Evolutionary conservation across 2,113 vertebrate species (phyloP).

Genomic region (Gnathonemus echidnorhynchus): DNA sequence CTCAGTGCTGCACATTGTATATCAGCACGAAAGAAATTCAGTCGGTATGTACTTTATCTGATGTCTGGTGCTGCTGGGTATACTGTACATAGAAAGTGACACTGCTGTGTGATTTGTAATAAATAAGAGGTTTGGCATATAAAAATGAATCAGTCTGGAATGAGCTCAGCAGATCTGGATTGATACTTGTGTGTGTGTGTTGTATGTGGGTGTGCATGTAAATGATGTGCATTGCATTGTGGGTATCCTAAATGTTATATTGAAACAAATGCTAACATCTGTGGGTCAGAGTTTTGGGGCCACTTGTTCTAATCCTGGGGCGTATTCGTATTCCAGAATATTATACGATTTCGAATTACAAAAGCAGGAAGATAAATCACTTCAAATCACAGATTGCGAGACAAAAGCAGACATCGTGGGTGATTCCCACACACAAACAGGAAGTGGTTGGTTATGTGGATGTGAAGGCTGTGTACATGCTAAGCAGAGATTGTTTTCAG

Average conservation of each 20-base stretch:
- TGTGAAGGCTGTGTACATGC: not conserved
- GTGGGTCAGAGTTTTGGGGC: not conserved
- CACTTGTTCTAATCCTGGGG: not conserved
- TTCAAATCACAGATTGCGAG: slow-evolving; percentile 43
- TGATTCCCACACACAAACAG: not conserved
- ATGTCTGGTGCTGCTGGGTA: not conserved
- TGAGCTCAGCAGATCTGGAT: not conserved
- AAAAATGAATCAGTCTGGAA: not conserved
- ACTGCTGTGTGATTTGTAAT: not conserved
- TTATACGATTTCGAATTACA: slow-evolving; percentile 2
- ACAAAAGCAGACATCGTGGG: slow-evolving; percentile 37
- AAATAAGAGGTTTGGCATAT: not conserved
- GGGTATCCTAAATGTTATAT: not conserved
- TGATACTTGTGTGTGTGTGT: not conserved
- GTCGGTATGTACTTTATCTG: not conserved
- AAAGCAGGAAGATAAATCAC: slow-evolving; percentile 28
- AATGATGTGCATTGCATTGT: not conserved
- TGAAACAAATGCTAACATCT: not conserved
- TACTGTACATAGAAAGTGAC: not conserved
- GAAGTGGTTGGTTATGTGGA: not conserved
- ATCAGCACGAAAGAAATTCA: not conserved
- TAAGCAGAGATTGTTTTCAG: not conserved
- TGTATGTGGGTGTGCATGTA: not conserved
- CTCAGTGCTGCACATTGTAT: not conserved
- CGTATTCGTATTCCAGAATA: not conserved